These are phyloP conservation scores for Danio aesculapii DNA, from an alignment of 2,797 vertebrate species.

Conservation along the genomic window DNA sequence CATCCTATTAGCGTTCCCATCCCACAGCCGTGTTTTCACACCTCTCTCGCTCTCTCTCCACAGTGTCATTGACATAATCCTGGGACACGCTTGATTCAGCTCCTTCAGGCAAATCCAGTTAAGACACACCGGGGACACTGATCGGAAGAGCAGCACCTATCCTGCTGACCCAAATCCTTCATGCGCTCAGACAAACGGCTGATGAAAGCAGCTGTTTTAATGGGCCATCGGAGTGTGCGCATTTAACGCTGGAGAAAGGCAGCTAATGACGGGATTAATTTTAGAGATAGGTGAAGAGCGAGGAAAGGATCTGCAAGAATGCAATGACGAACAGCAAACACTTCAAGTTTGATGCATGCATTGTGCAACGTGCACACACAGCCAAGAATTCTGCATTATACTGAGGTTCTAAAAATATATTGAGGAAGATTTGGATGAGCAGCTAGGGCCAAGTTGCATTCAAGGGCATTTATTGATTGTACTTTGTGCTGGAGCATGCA, in stretches of 20 bases:
- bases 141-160: conserved; percentile 76
- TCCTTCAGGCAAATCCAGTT: conserved; percentile 83
- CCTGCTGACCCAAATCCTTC: conserved; percentile 78
- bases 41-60: conserved; percentile 18
- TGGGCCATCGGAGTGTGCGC: background rate
- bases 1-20: conserved; percentile 42
- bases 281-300: conserved; percentile 3
- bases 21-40: conserved; percentile 40
- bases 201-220: conserved; percentile 35
- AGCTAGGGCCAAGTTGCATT: background rate
- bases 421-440: background rate
- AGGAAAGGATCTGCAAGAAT: background rate
- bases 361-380: background rate
- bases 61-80: conserved; percentile 78
- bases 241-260: conserved; percentile 21
- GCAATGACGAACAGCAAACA: background rate
- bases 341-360: background rate
- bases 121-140: conserved; percentile 80
- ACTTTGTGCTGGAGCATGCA: background rate
- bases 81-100: conserved; percentile 74
- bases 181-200: conserved; percentile 55
- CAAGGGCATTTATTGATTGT: background rate
- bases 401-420: background rate
- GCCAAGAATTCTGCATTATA: background rate
- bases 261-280: conserved; percentile 36